phyloP scores from a whole-genome alignment of 2,113 vertebrate genomes.

The Tauraco erythrolophus region DNA sequence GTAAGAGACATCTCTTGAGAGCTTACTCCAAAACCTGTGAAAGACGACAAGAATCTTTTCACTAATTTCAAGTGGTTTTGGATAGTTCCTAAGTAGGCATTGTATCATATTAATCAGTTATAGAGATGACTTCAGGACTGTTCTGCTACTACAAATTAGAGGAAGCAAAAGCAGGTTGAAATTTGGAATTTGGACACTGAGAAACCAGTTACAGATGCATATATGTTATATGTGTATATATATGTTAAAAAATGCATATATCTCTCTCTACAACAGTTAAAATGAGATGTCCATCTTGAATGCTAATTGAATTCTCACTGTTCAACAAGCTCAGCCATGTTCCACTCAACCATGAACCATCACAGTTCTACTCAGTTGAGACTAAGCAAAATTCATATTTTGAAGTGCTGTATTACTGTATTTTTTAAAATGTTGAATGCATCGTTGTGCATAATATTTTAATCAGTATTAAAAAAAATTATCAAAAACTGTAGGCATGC shows the following conservation, averaged over 20 bases:
- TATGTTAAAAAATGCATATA: not conserved
- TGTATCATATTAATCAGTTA: not conserved
- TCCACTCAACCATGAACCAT: not conserved
- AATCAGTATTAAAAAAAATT: not conserved
- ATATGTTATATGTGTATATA: not conserved
- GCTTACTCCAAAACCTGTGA: not conserved
- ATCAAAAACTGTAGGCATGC: not conserved
- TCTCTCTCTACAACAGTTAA: not conserved
- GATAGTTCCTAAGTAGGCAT: not conserved
- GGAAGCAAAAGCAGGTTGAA: not conserved
- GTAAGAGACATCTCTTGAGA: not conserved
- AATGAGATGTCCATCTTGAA: not conserved
- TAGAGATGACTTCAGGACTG: not conserved
- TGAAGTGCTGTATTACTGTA: not conserved
- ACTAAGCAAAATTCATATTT: not conserved
- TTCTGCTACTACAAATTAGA: not conserved
- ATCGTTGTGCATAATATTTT: not conserved
- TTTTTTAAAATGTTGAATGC: not conserved
- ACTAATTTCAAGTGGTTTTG: not conserved
- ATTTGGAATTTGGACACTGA: not conserved
- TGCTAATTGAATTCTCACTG: not conserved
- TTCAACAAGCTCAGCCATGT: not conserved
- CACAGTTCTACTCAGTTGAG: not conserved
- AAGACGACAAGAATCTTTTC: not conserved
- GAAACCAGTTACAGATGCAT: not conserved